Evolutionary conservation across 2,888 invertebrate species (phyloP).

Genomic region (Papilio gigon): DNA sequence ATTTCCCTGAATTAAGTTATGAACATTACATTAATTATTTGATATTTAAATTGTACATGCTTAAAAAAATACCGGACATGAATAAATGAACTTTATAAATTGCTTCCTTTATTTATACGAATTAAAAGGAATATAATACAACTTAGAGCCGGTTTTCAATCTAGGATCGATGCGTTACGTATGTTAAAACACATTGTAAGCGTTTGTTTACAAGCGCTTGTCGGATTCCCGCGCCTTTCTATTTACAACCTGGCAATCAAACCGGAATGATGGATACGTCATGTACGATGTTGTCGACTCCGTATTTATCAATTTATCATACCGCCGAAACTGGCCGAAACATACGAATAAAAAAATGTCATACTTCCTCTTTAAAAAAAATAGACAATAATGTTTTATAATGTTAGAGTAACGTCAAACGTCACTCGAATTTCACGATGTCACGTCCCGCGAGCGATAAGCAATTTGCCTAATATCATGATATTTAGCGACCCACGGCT

Average conservation of each 20-base stretch:
- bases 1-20: background rate
- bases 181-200: conserved; percentile 11
- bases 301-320: background rate
- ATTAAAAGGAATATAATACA: background rate
- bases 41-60: background rate
- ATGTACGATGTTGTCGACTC: conserved; percentile 5
- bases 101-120: background rate
- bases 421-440: background rate
- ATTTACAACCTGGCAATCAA: conserved; percentile 28
- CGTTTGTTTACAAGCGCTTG: conserved; percentile 12
- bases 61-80: background rate
- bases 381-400: background rate
- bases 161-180: background rate
- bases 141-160: conserved; percentile 3
- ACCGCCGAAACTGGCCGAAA: too few species aligned
- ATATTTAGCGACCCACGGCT: background rate
- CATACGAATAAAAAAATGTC: too few species aligned
- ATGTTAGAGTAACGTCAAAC: background rate
- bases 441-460: background rate
- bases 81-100: background rate
- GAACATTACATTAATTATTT: background rate
- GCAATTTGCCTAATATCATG: background rate
- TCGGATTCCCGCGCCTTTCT: conserved; percentile 31
- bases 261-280: conserved; percentile 17
- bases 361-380: too few species aligned